Evolutionary conservation across 2,888 invertebrate genomes (phyloP).

Genomic region (Ceriagrion tenellum): DNA sequence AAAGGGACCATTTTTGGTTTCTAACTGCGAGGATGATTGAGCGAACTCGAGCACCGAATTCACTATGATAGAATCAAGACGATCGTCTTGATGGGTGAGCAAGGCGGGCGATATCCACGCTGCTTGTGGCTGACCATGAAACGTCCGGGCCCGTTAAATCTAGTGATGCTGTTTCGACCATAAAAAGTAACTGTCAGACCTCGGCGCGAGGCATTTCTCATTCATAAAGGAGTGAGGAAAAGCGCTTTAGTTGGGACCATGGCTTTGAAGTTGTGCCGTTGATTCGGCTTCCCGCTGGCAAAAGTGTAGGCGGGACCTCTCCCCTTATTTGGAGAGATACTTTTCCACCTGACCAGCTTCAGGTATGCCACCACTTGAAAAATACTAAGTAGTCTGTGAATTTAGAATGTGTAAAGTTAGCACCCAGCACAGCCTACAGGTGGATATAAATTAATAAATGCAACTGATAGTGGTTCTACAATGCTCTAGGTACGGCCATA

Average conservation of each 20-base stretch:
- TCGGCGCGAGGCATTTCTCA: not conserved
- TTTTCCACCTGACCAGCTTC: no score
- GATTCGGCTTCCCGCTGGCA: not conserved
- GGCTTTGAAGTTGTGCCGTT: not conserved
- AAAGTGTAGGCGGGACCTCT: not conserved
- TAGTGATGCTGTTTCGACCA: not conserved
- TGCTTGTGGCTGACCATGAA: conserved; percentile 1
- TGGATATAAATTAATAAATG: no score
- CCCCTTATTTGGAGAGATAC: no score
- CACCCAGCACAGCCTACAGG: no score
- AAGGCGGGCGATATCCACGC: not conserved
- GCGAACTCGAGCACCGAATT: not conserved
- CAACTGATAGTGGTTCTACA: no score
- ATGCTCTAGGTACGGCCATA: no score
- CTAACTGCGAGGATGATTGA: not conserved
- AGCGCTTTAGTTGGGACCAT: not conserved
- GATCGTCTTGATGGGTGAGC: not conserved
- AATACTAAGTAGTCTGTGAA: no score
- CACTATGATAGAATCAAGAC: not conserved
- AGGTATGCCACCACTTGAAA: no score
- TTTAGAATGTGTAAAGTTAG: no score
- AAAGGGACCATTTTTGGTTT: not conserved
- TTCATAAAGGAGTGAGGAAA: conserved; percentile 3
- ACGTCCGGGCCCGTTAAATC: not conserved
- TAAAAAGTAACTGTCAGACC: conserved; percentile 21